phyloP scores from a whole-genome alignment of 2,888 invertebrate genomes.

The Omphaloscelis lunosa region DNA sequence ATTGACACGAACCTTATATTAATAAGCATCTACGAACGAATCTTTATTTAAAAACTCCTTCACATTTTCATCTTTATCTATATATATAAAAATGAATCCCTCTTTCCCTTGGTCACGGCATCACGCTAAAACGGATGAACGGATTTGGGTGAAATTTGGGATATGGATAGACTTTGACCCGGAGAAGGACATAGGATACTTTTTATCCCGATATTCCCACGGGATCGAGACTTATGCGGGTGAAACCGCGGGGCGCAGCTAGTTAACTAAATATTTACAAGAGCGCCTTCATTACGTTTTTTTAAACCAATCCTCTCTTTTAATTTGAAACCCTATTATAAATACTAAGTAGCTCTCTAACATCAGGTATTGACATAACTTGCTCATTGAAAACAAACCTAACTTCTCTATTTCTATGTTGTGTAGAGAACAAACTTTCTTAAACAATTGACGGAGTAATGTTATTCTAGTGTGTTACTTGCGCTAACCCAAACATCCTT shows the following conservation, averaged over 20 bases:
- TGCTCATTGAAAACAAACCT: neutral
- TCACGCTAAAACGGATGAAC: too few relatives aligned
- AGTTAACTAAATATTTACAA: conserved; percentile 8
- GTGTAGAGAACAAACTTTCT: conserved; percentile 10
- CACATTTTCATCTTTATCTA: conserved; percentile 4
- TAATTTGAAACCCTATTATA: neutral
- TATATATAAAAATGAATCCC: too few relatives aligned
- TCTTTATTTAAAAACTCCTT: neutral
- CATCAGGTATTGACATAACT: neutral
- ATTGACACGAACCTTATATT: neutral
- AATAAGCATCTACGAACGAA: neutral
- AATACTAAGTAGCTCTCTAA: neutral
- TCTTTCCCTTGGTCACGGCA: too few relatives aligned
- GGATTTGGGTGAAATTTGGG: too few relatives aligned
- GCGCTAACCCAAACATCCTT: conserved; percentile 16
- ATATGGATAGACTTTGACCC: too few relatives aligned
- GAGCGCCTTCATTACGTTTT: neutral
- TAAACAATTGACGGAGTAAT: conserved; percentile 31
- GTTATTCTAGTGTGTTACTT: conserved; percentile 15
- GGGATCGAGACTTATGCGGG: too few relatives aligned
- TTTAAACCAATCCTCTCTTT: neutral
- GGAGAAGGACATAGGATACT: too few relatives aligned
- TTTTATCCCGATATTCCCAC: too few relatives aligned
- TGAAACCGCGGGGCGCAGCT: too few relatives aligned
- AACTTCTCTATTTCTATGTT: neutral